phyloP scores from a whole-genome alignment of 2,113 vertebrate species.

The Saccopteryx leptura region DNA sequence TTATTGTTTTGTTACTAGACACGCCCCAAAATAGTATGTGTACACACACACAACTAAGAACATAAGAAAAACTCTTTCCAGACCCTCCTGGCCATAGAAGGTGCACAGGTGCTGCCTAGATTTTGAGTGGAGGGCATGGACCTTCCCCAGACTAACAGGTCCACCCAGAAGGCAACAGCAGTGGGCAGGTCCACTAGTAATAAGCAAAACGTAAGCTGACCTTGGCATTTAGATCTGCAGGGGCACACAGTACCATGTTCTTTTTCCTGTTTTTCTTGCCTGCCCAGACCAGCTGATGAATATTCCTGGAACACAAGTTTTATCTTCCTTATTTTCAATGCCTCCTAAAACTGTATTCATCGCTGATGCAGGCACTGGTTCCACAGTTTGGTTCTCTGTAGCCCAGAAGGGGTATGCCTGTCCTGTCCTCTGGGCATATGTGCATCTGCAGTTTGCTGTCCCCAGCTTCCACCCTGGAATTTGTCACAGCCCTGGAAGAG shows the following conservation, averaged over 20 bases:
- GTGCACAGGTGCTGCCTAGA: not conserved
- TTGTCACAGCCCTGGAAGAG: not conserved
- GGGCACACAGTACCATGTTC: not conserved
- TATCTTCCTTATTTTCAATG: not conserved
- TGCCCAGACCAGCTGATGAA: not conserved
- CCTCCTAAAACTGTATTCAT: not conserved
- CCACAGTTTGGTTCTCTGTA: not conserved
- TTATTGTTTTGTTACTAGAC: not conserved
- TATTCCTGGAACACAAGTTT: not conserved
- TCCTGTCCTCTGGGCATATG: not conserved
- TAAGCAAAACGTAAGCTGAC: not conserved
- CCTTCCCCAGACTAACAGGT: not conserved
- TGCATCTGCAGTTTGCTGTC: no score
- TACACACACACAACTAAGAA: not conserved
- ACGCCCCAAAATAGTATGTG: no score
- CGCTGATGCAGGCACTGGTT: fast-evolving
- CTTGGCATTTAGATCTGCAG: not conserved
- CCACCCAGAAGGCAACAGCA: not conserved
- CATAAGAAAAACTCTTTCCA: not conserved
- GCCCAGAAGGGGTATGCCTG: not conserved
- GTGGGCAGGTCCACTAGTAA: not conserved
- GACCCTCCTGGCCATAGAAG: not conserved
- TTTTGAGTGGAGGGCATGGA: not conserved
- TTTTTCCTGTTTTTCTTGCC: not conserved
- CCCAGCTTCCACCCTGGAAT: not conserved